Conservation (phyloP, 2,113 vertebrate species). For the Dicerorhinus sumatrensis region DNA sequence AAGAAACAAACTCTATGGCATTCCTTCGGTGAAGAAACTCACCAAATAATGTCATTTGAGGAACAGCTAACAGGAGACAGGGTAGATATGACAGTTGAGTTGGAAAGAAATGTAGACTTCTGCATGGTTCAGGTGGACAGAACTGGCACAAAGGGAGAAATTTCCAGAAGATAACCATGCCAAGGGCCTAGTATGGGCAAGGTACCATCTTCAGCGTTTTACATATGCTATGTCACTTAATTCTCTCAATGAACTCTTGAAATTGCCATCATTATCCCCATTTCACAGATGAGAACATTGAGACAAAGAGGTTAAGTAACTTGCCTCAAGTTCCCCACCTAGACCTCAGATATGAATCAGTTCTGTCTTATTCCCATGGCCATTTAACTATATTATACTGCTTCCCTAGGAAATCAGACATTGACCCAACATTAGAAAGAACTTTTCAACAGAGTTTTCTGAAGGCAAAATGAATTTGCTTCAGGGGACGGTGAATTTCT, state of each 20-base stretch:
- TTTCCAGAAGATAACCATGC: background rate
- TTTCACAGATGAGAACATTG: background rate
- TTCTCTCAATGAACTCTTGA: slow-evolving; percentile 31
- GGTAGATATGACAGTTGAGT: background rate
- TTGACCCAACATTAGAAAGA: background rate
- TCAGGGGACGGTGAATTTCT: slow-evolving; percentile 1
- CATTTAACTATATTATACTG: background rate
- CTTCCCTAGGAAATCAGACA: background rate
- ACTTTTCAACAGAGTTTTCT: slow-evolving; percentile 16
- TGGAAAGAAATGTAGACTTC: background rate
- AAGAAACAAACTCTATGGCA: background rate
- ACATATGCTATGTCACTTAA: background rate
- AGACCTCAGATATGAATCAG: background rate
- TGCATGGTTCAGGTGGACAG: background rate
- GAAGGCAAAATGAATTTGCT: background rate
- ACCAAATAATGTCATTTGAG: background rate
- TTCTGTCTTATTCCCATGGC: background rate
- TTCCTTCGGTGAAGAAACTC: background rate
- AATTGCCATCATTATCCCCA: background rate
- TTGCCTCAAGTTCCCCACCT: background rate
- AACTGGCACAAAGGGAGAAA: slow-evolving; percentile 18
- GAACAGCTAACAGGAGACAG: background rate
- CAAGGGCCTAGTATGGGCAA: background rate
- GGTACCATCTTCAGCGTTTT: background rate
- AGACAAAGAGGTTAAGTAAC: background rate